Percentiles rank a stretch among this genome's conserved stretches.
phyloP scores from a whole-genome alignment of 2,888 invertebrate species.

The Pandemis corylana region DNA sequence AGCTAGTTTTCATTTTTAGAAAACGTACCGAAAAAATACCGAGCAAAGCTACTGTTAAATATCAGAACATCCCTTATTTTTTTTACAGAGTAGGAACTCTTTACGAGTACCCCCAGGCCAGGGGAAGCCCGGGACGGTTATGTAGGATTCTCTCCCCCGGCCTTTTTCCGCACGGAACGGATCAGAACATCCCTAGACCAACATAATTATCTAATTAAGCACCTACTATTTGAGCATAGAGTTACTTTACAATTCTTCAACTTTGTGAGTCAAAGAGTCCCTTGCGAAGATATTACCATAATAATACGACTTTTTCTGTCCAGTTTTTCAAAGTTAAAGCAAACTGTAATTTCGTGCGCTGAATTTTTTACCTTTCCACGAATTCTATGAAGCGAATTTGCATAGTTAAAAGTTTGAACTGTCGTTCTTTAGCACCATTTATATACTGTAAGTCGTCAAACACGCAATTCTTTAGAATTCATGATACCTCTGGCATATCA shows the following conservation, averaged over 20 bases:
- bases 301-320: not conserved
- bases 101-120: too few species aligned
- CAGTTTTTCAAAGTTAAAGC: slow-evolving; percentile 2
- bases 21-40: too few species aligned
- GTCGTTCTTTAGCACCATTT: not conserved
- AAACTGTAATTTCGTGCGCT: slow-evolving; percentile 4
- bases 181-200: slow-evolving; percentile 1
- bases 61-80: too few species aligned
- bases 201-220: not conserved
- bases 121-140: too few species aligned
- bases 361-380: not conserved
- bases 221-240: slow-evolving; percentile 25
- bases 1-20: too few species aligned
- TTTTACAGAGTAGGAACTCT: too few species aligned
- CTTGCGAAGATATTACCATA: slow-evolving; percentile 10
- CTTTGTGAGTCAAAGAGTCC: slow-evolving; percentile 7
- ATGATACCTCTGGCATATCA: not conserved
- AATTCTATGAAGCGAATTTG: not conserved
- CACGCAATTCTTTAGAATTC: not conserved
- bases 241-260: slow-evolving; percentile 1
- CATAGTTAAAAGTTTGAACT: not conserved
- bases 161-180: too few species aligned
- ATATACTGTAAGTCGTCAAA: not conserved
- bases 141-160: too few species aligned
- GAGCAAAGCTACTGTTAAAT: too few species aligned